Base-by-base conservation (phyloP, 92 coral and sea anemone species). In the Chrysogorgia sp. region DNA sequence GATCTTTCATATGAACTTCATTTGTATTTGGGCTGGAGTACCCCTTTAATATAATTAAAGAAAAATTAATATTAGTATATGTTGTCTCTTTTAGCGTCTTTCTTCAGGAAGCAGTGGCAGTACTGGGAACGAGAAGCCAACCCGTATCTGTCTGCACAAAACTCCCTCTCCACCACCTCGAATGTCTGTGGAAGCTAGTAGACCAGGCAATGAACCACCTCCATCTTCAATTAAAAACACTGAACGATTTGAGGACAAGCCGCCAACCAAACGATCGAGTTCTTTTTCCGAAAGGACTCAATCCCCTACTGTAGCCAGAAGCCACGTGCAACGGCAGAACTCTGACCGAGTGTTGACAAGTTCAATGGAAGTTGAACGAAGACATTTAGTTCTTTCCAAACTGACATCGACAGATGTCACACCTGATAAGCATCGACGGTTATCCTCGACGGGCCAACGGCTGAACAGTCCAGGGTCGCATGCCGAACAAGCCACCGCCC, bases 151-250 rank as follows among this genome's bases (percentile, higher is more conserved):
- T 9, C 22, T 48, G 25, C 65, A 55, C 34, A 24, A 50, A 45
- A 71, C 87, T 49, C 84, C 84, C 9, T 59, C 74, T 57, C 31
- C 47, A 26, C 66, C 87, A 47, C 71, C 65, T 12, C 59, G 84
- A 35, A 29, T 76, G 67, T 40, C 28, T 31, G 34, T 34, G 13
- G 47, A 31, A 52, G 34, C 57, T 34, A 49, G 24, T 61, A 15
- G 67, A 76, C 85, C 87, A 20, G 69, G 72, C 26, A 72, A 57
- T 17, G 71, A 86, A 24, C 81, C 89, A 48, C 57, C 84, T 1
- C 84, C 84, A 17, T 15, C 63, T 23, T 57, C 31, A 2, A 15
- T 47, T 47, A n/a, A 47, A 7, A 47, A 15, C 53, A 15, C 17
- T 47, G 53, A 47, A n/a, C 53, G 53, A 15, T 7, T 7, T 6